Base-by-base conservation (phyloP, 1,140 invertebrate genomes). In the Panagrolaimus sp. region DNA sequence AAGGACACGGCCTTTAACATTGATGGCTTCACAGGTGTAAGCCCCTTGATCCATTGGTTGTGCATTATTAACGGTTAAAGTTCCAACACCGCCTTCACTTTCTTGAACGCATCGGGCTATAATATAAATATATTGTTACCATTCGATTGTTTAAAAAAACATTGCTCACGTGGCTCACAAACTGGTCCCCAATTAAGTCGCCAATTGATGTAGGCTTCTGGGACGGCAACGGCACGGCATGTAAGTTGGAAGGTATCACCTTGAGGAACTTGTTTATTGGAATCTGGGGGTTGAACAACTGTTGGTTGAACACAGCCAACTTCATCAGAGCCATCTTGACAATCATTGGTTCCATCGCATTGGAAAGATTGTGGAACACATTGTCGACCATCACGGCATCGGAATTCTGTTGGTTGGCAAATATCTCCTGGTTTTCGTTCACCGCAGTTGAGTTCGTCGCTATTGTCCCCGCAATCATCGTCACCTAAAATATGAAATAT, bases 1-100 rank as follows among this genome's bases (percentile, higher is more conserved):
- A 76, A 98, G 91, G 1, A 89, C 88, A 15, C 90, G 90, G 10
- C 91, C 93, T 73, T 85, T 85, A 32, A 88, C 89, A 82, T 97
- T 98, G 38, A 98, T 89, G 1, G 91, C 94, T 87, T 98, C 95
- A 85, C 96, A 98, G 10, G 92, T 95, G 83, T 98, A 98, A 0
- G 94, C 94, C 3, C 95, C 96, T 80, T 92, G 91, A 77, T 98
- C 92, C 64, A 83, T 76, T 10, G 79, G 74, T 48, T 82, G 80
- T 9, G 82, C 80, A 73, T 82, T 80, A 48, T 82, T 72, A 78
- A 95, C 94, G 0, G 88, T 90, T 0, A 98, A 85, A 0, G 87
- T 89, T 17, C 94, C 94, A 1, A 89, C 86, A 12, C 94, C 94
- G 73, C 90, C 88, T 1, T 86, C 85, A 75, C 89, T 93, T 0